Percentiles rank a stretch among this genome's conserved stretches.
Conservation (phyloP, 2,797 vertebrate genomes). For the Aythya fuligula region DNA sequence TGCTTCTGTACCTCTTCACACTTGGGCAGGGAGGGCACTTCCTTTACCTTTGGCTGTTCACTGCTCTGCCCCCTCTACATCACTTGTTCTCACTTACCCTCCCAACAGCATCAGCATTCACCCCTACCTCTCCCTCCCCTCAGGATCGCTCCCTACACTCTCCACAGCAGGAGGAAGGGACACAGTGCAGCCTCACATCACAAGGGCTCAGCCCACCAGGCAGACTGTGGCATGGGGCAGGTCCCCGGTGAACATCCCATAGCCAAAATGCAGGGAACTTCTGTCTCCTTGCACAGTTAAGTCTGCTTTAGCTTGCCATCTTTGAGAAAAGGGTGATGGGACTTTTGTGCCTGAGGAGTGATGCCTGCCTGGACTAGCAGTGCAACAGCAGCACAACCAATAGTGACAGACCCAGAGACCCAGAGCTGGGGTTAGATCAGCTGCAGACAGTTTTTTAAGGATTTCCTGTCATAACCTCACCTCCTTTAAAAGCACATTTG, state of each 20-base stretch:
- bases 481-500: accelerated
- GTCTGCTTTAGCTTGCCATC: not conserved
- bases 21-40: not conserved
- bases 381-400: not conserved
- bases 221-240: accelerated
- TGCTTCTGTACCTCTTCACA: not conserved
- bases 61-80: not conserved
- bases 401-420: not conserved
- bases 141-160: accelerated
- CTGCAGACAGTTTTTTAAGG: not conserved
- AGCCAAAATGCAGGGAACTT: accelerated
- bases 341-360: not conserved
- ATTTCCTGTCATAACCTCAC: not conserved
- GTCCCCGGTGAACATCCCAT: not conserved
- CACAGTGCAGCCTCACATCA: not conserved
- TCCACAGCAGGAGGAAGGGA: not conserved
- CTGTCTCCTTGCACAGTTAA: not conserved
- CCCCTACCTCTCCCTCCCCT: not conserved
- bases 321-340: not conserved
- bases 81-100: not conserved
- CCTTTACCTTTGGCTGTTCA: not conserved
- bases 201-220: not conserved
- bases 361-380: not conserved
- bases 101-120: not conserved
- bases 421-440: not conserved